A percentile compares a stretch with the other conserved stretches of the same genome.
Evolutionary conservation across 1,140 invertebrate species (phyloP).

Genomic region (Drosophila pallidifrons): DNA sequence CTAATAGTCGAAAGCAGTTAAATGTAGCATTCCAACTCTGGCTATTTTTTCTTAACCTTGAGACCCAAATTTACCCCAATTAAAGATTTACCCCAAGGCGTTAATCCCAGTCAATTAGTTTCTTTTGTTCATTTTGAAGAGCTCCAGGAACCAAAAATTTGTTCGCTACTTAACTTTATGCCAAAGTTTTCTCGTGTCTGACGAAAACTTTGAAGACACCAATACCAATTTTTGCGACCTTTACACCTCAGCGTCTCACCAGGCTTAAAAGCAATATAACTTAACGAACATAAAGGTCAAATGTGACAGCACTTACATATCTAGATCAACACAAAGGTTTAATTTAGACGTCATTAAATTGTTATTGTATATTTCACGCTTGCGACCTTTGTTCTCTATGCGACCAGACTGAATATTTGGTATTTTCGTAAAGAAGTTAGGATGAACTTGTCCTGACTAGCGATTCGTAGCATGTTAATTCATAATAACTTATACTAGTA

Average conservation of each 20-base stretch:
- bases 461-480: too few species aligned
- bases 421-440: too few species aligned
- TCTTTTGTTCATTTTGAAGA: constrained; percentile 73
- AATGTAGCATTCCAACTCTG: not conserved
- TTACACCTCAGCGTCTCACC: constrained; percentile 23
- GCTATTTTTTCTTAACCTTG: constrained; percentile 49
- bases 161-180: constrained; percentile 74
- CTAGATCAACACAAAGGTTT: too few species aligned
- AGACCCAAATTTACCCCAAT: constrained; percentile 51
- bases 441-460: too few species aligned
- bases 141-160: constrained; percentile 48
- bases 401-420: too few species aligned
- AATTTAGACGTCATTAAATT: too few species aligned
- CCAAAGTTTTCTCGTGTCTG: constrained; percentile 59
- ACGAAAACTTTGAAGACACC: constrained; percentile 58
- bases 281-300: constrained; percentile 19
- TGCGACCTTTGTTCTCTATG: too few species aligned
- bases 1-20: too few species aligned
- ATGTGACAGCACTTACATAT: not conserved
- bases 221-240: constrained; percentile 45
- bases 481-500: too few species aligned
- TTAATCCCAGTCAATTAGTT: constrained; percentile 83
- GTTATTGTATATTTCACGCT: too few species aligned
- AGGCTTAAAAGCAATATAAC: constrained; percentile 6
- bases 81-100: constrained; percentile 74